Evolutionary conservation across 2,797 vertebrate species (phyloP).

Genomic region (Sebastes alutus): DNA sequence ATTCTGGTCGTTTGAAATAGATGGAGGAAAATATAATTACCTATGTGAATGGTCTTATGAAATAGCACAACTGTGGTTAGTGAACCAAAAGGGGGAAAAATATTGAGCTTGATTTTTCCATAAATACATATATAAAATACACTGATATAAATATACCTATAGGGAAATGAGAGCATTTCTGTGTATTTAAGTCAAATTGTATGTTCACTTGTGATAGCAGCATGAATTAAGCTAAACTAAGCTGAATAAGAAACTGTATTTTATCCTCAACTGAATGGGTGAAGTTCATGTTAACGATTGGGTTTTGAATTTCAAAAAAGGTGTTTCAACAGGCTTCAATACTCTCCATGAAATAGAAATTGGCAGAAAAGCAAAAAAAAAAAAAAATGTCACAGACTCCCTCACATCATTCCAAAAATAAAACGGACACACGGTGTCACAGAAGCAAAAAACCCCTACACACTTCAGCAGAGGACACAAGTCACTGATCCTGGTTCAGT

Average conservation of each 20-base stretch:
- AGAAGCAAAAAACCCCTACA: conserved; percentile 34
- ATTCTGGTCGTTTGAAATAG: conserved; percentile 55
- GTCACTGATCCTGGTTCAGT: conserved; percentile 30
- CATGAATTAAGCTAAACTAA: not conserved
- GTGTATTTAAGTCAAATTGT: conserved; percentile 19
- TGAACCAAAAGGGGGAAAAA: conserved; percentile 15
- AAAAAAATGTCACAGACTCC: conserved; percentile 1
- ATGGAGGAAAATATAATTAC: conserved; percentile 32
- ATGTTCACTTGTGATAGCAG: not conserved
- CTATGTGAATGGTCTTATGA: conserved; percentile 22
- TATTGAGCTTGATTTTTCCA: conserved; percentile 18
- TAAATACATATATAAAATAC: conserved; percentile 56
- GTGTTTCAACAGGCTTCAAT: not conserved
- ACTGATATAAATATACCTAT: conserved; percentile 53
- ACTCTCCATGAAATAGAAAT: conserved; percentile 13
- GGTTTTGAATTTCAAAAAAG: conserved; percentile 1
- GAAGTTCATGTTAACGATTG: not conserved
- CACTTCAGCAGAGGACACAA: conserved; percentile 30
- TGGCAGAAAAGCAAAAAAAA: not conserved
- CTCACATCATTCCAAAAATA: conserved; percentile 31
- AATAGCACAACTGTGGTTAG: conserved; percentile 27
- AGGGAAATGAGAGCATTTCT: conserved; percentile 20
- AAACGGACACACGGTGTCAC: conserved; percentile 57
- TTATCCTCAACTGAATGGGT: not conserved
- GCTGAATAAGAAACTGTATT: not conserved